Evolutionary conservation across 2,888 invertebrate genomes (phyloP).

Genomic region (Drosophila subsilvestris): DNA sequence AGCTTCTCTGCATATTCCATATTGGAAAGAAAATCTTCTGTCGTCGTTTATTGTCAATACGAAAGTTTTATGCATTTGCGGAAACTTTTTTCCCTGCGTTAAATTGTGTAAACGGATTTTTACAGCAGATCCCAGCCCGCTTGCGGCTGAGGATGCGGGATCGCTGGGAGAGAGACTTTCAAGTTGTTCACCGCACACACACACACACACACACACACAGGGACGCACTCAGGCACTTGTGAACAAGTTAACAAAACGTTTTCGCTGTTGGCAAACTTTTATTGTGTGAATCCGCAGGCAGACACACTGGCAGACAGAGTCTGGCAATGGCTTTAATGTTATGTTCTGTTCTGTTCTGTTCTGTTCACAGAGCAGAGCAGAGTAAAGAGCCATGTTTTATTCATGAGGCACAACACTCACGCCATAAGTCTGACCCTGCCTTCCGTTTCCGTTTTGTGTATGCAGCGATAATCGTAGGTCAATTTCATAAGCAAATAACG

Average conservation of each 20-base stretch:
- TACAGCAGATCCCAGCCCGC: conserved; percentile 44
- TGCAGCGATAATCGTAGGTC: conserved; percentile 74
- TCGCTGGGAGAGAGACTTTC: conserved; percentile 37
- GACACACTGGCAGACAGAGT: conserved; percentile 6
- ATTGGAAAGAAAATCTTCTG: conserved; percentile 37
- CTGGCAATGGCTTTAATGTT: conserved; percentile 2
- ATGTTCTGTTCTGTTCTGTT: conserved; percentile 10
- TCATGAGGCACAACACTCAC: conserved; percentile 56
- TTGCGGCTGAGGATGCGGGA: conserved; percentile 31
- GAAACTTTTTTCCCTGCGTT: conserved; percentile 47
- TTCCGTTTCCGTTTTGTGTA: conserved; percentile 48
- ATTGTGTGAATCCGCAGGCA: conserved; percentile 24
- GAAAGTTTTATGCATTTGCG: conserved; percentile 70
- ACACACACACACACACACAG: not conserved
- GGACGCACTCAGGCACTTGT: conserved; percentile 36
- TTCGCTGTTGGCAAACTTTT: conserved; percentile 59
- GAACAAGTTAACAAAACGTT: conserved; percentile 74
- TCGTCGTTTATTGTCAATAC: conserved; percentile 77
- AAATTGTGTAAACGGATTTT: conserved; percentile 67
- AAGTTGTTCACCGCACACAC: conserved; percentile 28
- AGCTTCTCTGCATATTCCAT: conserved; percentile 5
- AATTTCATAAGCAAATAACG: conserved; percentile 79
- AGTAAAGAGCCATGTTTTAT: conserved; percentile 46
- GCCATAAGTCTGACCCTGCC: conserved; percentile 31
- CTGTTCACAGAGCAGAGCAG: conserved; percentile 18